Conservation (phyloP, 2,797 vertebrate genomes). For the Premnoplex brunnescens region DNA sequence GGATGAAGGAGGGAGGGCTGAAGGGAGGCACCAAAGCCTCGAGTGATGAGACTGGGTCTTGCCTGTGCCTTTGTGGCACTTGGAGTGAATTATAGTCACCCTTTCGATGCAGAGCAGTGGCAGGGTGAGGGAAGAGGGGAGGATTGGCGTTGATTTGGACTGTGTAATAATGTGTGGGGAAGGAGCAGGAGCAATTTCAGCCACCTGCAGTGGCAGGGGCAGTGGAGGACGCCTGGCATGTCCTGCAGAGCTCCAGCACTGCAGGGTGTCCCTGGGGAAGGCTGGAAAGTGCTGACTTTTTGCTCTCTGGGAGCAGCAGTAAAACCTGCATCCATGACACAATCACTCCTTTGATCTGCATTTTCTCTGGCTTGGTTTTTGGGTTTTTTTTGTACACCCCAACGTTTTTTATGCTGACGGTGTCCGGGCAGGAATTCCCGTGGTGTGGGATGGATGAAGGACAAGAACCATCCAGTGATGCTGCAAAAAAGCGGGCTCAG, state of each 20-base stretch:
- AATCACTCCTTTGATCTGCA: neutral
- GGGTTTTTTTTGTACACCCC: neutral
- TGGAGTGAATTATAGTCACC: neutral
- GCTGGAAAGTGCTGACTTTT: neutral
- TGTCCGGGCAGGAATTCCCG: neutral
- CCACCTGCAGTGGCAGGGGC: neutral
- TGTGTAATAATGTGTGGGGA: neutral
- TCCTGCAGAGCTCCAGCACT: neutral
- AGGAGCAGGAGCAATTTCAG: neutral
- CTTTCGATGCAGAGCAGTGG: neutral
- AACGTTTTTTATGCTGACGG: neutral
- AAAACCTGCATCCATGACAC: neutral
- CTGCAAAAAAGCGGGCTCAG: neutral
- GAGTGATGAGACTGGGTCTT: neutral
- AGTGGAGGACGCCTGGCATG: rapidly evolving
- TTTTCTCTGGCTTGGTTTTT: neutral
- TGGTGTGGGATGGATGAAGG: neutral
- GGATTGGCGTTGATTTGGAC: neutral
- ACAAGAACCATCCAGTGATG: rapidly evolving
- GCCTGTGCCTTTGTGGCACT: neutral
- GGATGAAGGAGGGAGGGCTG: neutral
- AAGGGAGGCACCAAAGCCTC: neutral
- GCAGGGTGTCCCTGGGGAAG: neutral
- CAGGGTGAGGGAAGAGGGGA: neutral
- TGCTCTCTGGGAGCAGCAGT: neutral